Conservation (phyloP, 2,113 vertebrate genomes). For the Clupea harengus region DNA sequence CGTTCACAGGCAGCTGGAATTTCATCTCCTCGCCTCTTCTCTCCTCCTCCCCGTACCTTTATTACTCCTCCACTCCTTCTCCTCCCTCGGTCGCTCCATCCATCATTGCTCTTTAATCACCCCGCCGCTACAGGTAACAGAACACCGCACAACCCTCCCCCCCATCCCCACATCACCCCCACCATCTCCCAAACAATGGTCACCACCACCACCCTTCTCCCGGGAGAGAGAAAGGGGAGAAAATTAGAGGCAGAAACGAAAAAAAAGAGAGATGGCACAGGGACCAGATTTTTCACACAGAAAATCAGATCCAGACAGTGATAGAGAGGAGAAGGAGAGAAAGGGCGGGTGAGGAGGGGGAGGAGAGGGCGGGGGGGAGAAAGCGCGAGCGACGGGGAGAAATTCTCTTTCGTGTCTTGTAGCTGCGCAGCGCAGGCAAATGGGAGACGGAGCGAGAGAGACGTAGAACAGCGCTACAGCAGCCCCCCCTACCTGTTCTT, state of each 20-base stretch:
- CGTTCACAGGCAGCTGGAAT: constrained; percentile 53
- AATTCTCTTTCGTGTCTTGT: neutral
- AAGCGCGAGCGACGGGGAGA: neutral
- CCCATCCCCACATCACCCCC: neutral
- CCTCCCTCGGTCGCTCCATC: constrained; percentile 34
- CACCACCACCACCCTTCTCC: neutral
- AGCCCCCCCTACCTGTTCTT: constrained; percentile 27
- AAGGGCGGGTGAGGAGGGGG: constrained; percentile 9
- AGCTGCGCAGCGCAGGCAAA: constrained; percentile 7
- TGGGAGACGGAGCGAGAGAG: neutral
- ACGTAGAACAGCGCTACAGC: constrained; percentile 28
- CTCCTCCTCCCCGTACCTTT: constrained; percentile 32
- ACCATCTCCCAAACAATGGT: constrained; percentile 20
- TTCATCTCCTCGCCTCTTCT: constrained; percentile 45
- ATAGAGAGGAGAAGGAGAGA: neutral
- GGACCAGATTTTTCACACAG: constrained; percentile 34
- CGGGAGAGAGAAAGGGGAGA: neutral
- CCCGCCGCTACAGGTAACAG: constrained; percentile 45
- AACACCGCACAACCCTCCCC: constrained; percentile 35
- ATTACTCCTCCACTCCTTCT: constrained; percentile 40
- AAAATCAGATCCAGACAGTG: constrained; percentile 29
- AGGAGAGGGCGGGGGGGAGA: constrained; percentile 19
- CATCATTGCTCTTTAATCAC: constrained; percentile 50
- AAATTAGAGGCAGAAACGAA: neutral
- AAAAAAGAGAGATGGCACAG: neutral